A percentile compares a stretch with the other conserved stretches of the same genome.
Evolutionary conservation across 1,140 invertebrate species (phyloP).

Genomic region (Polypedilum vanderplanki): DNA sequence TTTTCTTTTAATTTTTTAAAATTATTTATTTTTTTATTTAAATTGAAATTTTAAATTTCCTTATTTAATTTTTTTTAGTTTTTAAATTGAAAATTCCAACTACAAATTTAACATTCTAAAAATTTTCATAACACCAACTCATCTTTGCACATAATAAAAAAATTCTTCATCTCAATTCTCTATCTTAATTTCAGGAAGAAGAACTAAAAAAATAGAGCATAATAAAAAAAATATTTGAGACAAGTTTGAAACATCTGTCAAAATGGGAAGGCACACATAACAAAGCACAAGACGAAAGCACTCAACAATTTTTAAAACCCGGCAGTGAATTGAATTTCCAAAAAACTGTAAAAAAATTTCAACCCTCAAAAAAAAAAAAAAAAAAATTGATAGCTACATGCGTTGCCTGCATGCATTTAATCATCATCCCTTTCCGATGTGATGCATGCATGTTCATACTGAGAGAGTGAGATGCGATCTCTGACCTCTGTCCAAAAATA

Average conservation of each 20-base stretch:
- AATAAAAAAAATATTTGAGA: not conserved
- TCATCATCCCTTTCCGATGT: not conserved
- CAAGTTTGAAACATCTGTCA: not conserved
- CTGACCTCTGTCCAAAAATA: conserved; percentile 9
- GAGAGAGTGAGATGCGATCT: not conserved
- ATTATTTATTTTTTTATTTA: no score
- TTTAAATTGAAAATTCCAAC: no score
- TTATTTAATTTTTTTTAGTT: no score
- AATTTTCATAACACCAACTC: no score
- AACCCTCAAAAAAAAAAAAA: conserved; percentile 5
- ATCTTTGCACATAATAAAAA: no score
- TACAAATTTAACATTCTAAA: no score
- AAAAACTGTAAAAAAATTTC: not conserved
- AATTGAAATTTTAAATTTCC: no score
- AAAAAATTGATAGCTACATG: not conserved
- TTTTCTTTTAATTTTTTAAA: no score
- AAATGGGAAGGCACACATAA: not conserved
- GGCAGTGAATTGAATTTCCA: not conserved
- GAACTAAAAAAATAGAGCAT: not conserved
- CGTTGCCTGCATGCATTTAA: not conserved
- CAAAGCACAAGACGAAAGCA: not conserved
- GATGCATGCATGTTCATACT: no score
- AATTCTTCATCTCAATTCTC: no score
- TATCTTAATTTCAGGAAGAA: not conserved
- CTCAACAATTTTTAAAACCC: not conserved